Evolutionary conservation across 2,113 vertebrate genomes (phyloP).

Genomic region (Corythaeola cristata): DNA sequence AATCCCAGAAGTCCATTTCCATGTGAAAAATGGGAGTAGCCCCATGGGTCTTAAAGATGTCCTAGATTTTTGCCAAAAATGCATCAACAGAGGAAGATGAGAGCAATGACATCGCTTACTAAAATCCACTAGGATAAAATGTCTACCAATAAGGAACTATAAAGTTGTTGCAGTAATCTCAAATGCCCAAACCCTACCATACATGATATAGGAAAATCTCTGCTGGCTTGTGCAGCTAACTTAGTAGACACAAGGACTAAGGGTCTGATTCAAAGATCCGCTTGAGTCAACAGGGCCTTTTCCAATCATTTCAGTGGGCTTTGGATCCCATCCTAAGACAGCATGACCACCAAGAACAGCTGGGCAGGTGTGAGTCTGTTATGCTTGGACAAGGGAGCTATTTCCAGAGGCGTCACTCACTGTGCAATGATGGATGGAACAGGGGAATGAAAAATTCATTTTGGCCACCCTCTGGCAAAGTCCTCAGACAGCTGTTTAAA

Average conservation of each 20-base stretch:
- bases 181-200: background rate
- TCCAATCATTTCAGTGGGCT: background rate
- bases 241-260: background rate
- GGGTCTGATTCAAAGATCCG: background rate
- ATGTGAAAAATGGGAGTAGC: background rate
- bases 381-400: background rate
- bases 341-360: constrained; percentile 10
- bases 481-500: constrained; percentile 19
- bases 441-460: background rate
- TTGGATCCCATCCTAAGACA: constrained; percentile 36
- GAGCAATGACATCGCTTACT: background rate
- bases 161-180: background rate
- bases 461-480: background rate
- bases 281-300: background rate
- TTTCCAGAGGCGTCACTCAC: constrained; percentile 17
- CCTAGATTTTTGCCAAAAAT: background rate
- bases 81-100: background rate
- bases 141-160: background rate
- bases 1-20: background rate
- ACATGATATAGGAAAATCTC: background rate
- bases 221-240: background rate
- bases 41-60: background rate
- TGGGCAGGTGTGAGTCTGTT: constrained; percentile 26
- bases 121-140: background rate
- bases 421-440: background rate